These are phyloP conservation scores for Apis mellifera DNA, from an alignment of 1,140 invertebrate species.

Conservation along the genomic window DNA sequence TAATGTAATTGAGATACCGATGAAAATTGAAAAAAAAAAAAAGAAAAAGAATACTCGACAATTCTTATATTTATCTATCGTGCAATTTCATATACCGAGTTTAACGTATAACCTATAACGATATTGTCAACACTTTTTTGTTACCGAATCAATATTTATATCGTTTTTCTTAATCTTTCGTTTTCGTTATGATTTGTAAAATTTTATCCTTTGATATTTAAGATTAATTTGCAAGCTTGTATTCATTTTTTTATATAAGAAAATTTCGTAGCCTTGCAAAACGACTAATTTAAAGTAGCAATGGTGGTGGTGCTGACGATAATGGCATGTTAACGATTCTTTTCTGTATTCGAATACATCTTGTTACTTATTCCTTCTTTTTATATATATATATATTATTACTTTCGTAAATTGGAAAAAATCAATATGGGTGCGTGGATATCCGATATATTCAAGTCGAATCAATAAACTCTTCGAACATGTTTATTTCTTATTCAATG, in stretches of 20 bases:
- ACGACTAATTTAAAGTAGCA: constrained; percentile 63
- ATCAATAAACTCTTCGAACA: constrained; percentile 43
- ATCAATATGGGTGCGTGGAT: constrained; percentile 50
- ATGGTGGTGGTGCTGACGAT: constrained; percentile 74
- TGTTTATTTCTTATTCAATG: not conserved
- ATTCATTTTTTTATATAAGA: not conserved
- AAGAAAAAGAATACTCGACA: not conserved
- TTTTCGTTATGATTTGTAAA: not conserved
- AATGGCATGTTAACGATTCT: constrained; percentile 73
- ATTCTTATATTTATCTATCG: not conserved
- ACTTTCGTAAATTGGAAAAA: constrained; percentile 3
- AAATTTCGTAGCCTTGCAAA: constrained; percentile 23
- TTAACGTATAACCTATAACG: not conserved
- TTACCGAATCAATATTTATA: not conserved
- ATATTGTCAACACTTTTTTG: not conserved
- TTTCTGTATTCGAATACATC: constrained; percentile 45
- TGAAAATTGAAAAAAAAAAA: not conserved
- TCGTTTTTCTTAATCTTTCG: not conserved
- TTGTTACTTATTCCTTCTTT: constrained; percentile 41
- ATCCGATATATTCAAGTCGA: constrained; percentile 37
- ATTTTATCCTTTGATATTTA: not conserved
- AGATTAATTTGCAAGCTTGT: constrained; percentile 53
- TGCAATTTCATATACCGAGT: not conserved
- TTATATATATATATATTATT: constrained; percentile 35
- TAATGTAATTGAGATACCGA: not conserved